Conservation (phyloP, 2,888 invertebrate genomes). For the Macrosoma leucophasiata region DNA sequence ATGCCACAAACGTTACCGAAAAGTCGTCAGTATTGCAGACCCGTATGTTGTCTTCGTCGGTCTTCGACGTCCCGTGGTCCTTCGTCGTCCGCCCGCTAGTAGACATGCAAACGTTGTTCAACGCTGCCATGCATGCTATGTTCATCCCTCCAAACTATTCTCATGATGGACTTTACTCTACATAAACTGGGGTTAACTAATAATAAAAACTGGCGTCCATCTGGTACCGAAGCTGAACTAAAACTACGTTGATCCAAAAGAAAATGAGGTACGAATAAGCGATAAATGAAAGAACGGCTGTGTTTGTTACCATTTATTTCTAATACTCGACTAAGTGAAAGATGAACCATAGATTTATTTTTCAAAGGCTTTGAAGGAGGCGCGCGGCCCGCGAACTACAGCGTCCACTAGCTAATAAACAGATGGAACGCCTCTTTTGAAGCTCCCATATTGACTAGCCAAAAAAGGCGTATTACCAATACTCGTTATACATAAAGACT, state of each 20-base stretch:
- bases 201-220: slow-evolving; percentile 45
- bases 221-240: slow-evolving; percentile 51
- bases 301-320: slow-evolving; percentile 70
- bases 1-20: no score
- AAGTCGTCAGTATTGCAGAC: no score
- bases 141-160: slow-evolving; percentile 40
- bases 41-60: no score
- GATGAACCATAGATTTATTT: slow-evolving; percentile 64
- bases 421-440: slow-evolving; percentile 7
- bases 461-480: slow-evolving; percentile 42
- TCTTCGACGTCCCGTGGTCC: no score
- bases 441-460: slow-evolving; percentile 21
- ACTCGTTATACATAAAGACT: slow-evolving; percentile 41
- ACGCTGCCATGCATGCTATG: slow-evolving; percentile 56
- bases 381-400: slow-evolving; percentile 62
- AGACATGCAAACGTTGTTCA: slow-evolving; percentile 27
- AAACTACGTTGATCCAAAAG: slow-evolving; percentile 43
- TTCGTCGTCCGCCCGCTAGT: no score
- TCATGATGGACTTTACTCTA: no score
- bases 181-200: no score
- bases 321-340: slow-evolving; percentile 69
- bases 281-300: slow-evolving; percentile 72
- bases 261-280: slow-evolving; percentile 59
- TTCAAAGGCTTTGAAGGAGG: slow-evolving; percentile 55
- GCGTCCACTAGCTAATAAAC: slow-evolving; percentile 34